Evolutionary conservation across 2,113 vertebrate genomes (phyloP).

Genomic region (Oncorhynchus nerka): DNA sequence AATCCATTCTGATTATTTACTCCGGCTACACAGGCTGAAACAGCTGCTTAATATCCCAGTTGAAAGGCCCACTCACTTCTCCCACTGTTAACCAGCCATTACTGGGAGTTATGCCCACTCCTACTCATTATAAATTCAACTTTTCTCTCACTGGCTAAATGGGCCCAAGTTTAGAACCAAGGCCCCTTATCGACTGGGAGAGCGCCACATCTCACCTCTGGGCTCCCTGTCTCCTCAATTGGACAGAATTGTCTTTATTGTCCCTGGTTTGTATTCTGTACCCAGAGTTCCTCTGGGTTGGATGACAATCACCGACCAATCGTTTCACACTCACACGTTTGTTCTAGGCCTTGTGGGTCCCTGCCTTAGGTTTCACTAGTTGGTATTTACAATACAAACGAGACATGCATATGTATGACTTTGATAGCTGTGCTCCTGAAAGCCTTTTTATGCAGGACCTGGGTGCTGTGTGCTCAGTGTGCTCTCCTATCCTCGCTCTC

Average conservation of each 20-base stretch:
- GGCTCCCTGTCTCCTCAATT: slow-evolving; percentile 39
- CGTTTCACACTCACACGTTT: slow-evolving; percentile 15
- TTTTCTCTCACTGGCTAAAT: slow-evolving; percentile 71
- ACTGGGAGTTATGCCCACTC: slow-evolving; percentile 84
- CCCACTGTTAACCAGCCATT: slow-evolving; percentile 93
- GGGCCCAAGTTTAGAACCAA: slow-evolving; percentile 78
- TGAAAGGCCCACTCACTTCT: slow-evolving; percentile 87
- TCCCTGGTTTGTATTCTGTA: slow-evolving; percentile 35
- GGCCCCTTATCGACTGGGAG: slow-evolving; percentile 52
- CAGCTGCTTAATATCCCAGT: slow-evolving; percentile 94
- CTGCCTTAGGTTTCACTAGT: slow-evolving; percentile 28
- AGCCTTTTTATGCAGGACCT: slow-evolving; percentile 47
- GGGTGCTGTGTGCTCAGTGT: background rate
- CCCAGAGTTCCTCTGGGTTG: background rate
- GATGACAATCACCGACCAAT: slow-evolving; percentile 1
- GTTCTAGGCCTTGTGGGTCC: background rate
- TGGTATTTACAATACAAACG: slow-evolving; percentile 52
- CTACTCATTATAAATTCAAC: slow-evolving; percentile 80
- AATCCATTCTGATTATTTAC: slow-evolving; percentile 95
- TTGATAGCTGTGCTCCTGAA: slow-evolving; percentile 40
- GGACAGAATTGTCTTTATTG: slow-evolving; percentile 47
- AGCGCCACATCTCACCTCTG: slow-evolving; percentile 20
- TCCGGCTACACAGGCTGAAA: slow-evolving; percentile 81
- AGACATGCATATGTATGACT: slow-evolving; percentile 39
- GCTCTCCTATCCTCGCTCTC: background rate